Base-by-base conservation (phyloP, 2,113 vertebrate species). In the Chlamydotis undulata region DNA sequence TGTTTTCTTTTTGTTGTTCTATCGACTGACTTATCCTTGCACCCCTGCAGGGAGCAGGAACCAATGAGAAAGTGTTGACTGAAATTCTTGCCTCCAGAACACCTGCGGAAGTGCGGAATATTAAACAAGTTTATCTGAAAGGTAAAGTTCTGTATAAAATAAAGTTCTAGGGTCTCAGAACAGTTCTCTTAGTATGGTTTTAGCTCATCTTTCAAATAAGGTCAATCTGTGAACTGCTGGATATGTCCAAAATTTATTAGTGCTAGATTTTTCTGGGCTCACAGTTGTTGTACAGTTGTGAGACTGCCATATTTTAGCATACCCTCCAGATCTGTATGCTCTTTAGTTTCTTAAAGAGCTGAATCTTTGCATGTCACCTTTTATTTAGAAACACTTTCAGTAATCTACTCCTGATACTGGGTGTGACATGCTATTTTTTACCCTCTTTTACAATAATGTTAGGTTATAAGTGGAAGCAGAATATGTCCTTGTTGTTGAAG, bases 61-160 rank as follows among this genome's bases (percentile, higher is more conserved):
- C 99, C 47, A 86, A 99, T 79, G 99, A 99, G 89, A 98, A 99
- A 22, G 98, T 99, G 65, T 93, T 99, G 96, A 99, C 98, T 37
- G 99, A 99, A 98, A 99, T 99, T 93, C 97, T 99, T 97, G 99
- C 99, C 35, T 99, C 99, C 63, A 99, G 99, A 97, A 99, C 98
- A 26, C 94, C 98, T 3, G 96, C 96, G 0, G 98, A 99, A 95
- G 92, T 99, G 31, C 98, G 63, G 85, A 97, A 98, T 59, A 98
- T 99, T 88, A 98, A 97, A 90, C 98, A 99, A 91, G 98, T 98
- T 52, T 99, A 99, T 96, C 98, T 99, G 94, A 98, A 98, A 99
- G 99, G 99, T 99, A 97, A 98, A 78, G 26, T 67, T 61, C 45
- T 55, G 1, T 19, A 24, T 64, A 7, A 73, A 52, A 50, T 37